phyloP scores from a whole-genome alignment of 2,113 vertebrate species.

The Sula dactylatra region DNA sequence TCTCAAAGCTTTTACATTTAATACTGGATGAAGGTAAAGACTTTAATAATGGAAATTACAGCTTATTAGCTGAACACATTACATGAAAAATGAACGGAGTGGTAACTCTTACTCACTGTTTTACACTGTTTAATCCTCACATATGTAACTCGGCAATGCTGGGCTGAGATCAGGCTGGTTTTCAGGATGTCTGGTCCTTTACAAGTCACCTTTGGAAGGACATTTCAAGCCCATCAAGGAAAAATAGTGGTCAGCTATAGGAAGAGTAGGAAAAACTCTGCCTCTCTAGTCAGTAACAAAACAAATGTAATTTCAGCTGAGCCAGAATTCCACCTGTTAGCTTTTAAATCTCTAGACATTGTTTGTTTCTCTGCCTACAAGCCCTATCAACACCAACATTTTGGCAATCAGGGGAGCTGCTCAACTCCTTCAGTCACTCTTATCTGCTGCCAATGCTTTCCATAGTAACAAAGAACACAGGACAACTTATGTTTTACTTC shows the following conservation, averaged over 20 bases:
- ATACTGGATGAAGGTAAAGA: neutral
- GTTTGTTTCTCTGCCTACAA: neutral
- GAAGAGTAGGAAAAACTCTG: neutral
- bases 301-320: neutral
- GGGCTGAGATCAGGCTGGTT: neutral
- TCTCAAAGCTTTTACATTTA: neutral
- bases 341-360: neutral
- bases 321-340: neutral
- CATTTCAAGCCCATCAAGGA: neutral
- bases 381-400: neutral
- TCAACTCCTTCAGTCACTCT: neutral
- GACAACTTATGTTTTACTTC: neutral
- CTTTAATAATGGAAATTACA: slow-evolving; percentile 3
- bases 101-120: neutral
- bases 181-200: neutral
- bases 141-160: neutral
- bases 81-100: neutral
- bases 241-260: neutral
- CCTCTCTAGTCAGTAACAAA: neutral
- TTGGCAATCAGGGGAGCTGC: neutral
- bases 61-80: neutral
- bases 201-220: neutral
- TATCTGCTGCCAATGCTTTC: neutral
- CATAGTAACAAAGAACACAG: neutral
- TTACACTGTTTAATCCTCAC: neutral